Conservation (phyloP, 2,797 vertebrate species). For the Cheirogaleus major region DNA sequence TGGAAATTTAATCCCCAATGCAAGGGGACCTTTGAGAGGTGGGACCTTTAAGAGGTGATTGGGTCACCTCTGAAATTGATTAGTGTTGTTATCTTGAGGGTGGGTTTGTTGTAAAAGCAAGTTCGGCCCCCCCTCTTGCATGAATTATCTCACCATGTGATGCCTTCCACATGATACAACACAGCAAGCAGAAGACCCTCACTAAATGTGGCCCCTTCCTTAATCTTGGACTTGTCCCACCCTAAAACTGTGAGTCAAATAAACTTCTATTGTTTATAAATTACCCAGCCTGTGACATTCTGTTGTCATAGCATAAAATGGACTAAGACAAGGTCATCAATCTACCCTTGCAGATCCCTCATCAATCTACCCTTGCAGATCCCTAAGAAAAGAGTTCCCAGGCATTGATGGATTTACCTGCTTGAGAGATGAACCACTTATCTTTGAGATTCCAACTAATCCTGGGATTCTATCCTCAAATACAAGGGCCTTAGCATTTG, state of each 20-base stretch:
- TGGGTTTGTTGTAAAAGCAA: not conserved
- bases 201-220: not conserved
- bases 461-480: not conserved
- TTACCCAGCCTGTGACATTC: not conserved
- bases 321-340: not conserved
- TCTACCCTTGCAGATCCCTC: not conserved
- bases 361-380: not conserved
- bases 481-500: not conserved
- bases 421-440: not conserved
- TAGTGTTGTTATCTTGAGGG: not conserved
- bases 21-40: no score
- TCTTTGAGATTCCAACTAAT: not conserved
- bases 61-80: not conserved
- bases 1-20: no score
- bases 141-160: no score
- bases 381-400: not conserved
- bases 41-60: not conserved
- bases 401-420: not conserved
- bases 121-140: not conserved
- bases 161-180: not conserved
- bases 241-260: not conserved
- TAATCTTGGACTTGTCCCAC: not conserved
- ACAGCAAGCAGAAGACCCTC: not conserved
- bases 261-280: not conserved
- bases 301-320: not conserved